These are phyloP conservation scores for Lacerta agilis DNA, from an alignment of 2,797 vertebrate species.

Conservation along the genomic window DNA sequence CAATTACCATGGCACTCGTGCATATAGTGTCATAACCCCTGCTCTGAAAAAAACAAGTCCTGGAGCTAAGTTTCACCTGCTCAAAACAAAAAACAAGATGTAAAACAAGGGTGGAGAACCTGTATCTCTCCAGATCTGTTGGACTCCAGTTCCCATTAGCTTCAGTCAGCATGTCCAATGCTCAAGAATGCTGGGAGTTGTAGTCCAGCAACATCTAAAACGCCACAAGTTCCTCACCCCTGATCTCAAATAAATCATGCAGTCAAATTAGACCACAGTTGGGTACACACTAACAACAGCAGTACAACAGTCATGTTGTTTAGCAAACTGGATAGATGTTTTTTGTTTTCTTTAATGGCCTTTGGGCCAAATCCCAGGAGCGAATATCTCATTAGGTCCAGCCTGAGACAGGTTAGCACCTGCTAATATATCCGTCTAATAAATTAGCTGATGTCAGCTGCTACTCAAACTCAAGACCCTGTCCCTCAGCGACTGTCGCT, in stretches of 20 bases:
- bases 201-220: too few relatives aligned
- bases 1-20: too few relatives aligned
- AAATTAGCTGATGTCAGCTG: constrained; percentile 75
- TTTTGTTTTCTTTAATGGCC: constrained; percentile 51
- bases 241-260: not conserved
- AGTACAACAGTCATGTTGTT: constrained; percentile 73
- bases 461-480: constrained; percentile 44
- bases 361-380: constrained; percentile 64
- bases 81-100: not conserved
- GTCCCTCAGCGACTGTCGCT: not conserved
- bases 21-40: too few relatives aligned
- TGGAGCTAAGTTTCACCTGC: not conserved
- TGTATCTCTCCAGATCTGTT: too few relatives aligned
- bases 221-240: too few relatives aligned
- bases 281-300: not conserved
- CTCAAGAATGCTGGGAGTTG: too few relatives aligned
- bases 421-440: constrained; percentile 78
- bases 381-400: constrained; percentile 69
- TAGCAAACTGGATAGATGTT: constrained; percentile 49
- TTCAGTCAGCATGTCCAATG: too few relatives aligned
- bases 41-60: not conserved
- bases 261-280: not conserved
- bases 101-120: not conserved
- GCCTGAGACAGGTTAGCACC: constrained; percentile 80
- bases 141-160: too few relatives aligned